Percentiles rank a stretch among this genome's conserved stretches.
Conservation (phyloP, 2,888 invertebrate species). For the Sympetrum striolatum region DNA sequence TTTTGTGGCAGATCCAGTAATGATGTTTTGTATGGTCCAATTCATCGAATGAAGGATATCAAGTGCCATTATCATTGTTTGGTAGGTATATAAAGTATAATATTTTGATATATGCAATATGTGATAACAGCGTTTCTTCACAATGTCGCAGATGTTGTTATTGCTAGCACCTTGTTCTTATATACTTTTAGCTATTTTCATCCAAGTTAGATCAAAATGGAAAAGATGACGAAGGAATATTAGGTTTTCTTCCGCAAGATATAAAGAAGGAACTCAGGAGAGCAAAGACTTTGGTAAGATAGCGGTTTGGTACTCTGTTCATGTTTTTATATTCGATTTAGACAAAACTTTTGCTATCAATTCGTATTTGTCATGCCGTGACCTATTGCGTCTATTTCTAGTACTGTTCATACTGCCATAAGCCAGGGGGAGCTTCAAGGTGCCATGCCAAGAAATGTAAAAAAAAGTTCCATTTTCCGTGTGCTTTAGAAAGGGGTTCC, state of each 20-base stretch:
- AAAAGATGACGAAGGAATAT: constrained; percentile 71
- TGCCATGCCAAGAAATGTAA: constrained; percentile 72
- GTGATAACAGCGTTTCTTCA: neutral
- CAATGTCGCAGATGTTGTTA: too few relatives aligned
- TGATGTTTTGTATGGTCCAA: constrained; percentile 66
- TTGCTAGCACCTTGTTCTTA: neutral
- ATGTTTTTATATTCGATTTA: constrained; percentile 47
- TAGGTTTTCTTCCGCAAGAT: constrained; percentile 75
- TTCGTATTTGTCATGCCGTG: neutral
- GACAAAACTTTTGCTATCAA: neutral
- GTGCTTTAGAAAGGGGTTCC: constrained; percentile 70
- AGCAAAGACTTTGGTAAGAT: constrained; percentile 69
- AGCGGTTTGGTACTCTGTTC: neutral
- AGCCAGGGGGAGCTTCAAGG: constrained; percentile 73
- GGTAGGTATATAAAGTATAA: constrained; percentile 64
- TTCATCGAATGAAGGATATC: constrained; percentile 65
- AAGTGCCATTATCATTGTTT: constrained; percentile 78
- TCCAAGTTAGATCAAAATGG: constrained; percentile 74
- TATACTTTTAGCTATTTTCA: constrained; percentile 69
- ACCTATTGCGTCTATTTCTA: constrained; percentile 57
- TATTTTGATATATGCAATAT: too few relatives aligned
- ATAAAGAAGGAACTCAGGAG: constrained; percentile 71
- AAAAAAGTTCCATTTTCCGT: constrained; percentile 76
- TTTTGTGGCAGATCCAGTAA: constrained; percentile 64
- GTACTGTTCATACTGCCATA: constrained; percentile 73